These are phyloP conservation scores for Dynastes maya DNA, from an alignment of 2,888 invertebrate genomes.

Conservation along the genomic window DNA sequence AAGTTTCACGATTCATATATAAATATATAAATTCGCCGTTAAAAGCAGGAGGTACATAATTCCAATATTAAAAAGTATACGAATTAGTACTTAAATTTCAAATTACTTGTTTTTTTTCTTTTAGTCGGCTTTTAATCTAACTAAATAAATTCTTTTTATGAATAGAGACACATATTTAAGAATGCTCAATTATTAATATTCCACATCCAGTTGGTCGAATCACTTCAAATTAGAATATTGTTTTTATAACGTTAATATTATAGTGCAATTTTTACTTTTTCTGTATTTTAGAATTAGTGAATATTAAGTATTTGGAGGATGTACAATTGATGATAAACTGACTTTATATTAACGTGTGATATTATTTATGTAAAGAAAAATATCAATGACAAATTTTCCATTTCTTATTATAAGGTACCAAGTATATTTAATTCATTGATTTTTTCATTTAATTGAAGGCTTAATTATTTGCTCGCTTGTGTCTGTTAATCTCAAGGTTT, in stretches of 20 bases:
- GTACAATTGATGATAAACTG: slow-evolving; percentile 44
- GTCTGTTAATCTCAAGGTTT: too few relatives aligned
- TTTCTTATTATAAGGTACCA: slow-evolving; percentile 11
- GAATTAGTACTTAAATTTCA: slow-evolving; percentile 32
- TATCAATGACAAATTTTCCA: slow-evolving; percentile 16
- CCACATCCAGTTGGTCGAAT: slow-evolving; percentile 21
- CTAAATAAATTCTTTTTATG: slow-evolving; percentile 1
- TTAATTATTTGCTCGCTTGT: too few relatives aligned
- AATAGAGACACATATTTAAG: slow-evolving; percentile 18
- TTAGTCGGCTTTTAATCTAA: background rate
- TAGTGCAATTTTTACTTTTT: slow-evolving; percentile 32
- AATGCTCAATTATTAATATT: slow-evolving; percentile 41
- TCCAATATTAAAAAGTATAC: slow-evolving; percentile 26
- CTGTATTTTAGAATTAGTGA: background rate
- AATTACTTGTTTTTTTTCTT: background rate
- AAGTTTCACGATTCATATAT: too few relatives aligned
- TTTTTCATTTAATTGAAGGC: too few relatives aligned
- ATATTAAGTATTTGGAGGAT: slow-evolving; percentile 21
- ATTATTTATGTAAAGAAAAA: slow-evolving; percentile 46
- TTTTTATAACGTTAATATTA: slow-evolving; percentile 18
- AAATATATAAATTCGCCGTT: background rate
- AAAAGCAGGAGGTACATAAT: background rate
- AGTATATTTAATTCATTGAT: slow-evolving; percentile 3
- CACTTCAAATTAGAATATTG: slow-evolving; percentile 14
- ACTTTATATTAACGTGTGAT: slow-evolving; percentile 51